Evolutionary conservation across 2,113 vertebrate genomes (phyloP), one percentile per base, ranked within the genome.

Genomic region (Chrysemys picta): DNA sequence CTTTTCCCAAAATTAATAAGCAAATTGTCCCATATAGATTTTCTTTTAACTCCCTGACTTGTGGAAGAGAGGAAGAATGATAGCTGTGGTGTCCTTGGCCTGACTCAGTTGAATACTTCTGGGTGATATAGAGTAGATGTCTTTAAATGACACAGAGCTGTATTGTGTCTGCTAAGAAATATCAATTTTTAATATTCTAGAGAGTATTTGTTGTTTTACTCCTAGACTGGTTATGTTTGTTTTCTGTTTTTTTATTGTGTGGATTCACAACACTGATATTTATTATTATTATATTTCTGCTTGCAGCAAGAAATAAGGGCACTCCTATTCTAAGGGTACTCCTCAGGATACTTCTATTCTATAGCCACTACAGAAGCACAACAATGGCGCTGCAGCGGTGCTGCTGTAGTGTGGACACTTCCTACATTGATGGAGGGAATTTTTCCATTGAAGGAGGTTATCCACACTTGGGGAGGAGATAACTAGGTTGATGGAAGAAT

Each of bases 251-350:
- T 27, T 87, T 95, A 79, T 80, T 93, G 45, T 72, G 84, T 89
- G 76, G 93, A 78, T 85, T 96, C 91, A 92, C 53, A 69, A 88
- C 27, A 93, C 78, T 88, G 52, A 53, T 96, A 84, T 89, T 97
- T 76, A 83, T 95, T 97, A 89, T 92, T 90, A 62, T 96, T 93
- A 87, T 85, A 82, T 94, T 94, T 96, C 80, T 94, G 69, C 92
- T 93, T 84, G 24, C 14, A 97, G 75, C 69, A 92, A 88, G 93
- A 96, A 91, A 75, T 89, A 91, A 84, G 52, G 65, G 17, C 52
- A 19, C 52, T 19, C 52, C 52, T 53, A 53, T 53, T 53, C 17
- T 53, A 53, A 53, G 52, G 17, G 21, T 21, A 54, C 53, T 88
- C 87, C 57, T 91, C 35, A 21, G 35, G 29, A 21, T 21, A 72